Base-by-base conservation (phyloP, 1,140 invertebrate genomes). In the Cryptotermes secundus region DNA sequence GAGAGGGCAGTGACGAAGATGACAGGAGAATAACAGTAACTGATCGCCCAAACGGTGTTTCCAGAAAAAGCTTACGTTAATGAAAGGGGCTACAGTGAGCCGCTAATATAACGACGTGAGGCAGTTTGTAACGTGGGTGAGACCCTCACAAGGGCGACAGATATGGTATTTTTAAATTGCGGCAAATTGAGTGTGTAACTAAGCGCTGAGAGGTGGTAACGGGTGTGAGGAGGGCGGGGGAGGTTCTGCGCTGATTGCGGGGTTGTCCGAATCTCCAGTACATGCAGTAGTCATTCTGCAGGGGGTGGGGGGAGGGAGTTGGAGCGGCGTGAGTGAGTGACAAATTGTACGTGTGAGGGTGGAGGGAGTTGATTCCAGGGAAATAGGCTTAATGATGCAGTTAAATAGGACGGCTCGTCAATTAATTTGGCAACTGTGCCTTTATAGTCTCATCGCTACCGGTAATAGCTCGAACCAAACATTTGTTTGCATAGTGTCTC, bases 371-470 rank as follows among this genome's bases (percentile, higher is more conserved):
- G 81, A 82, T 82, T 82, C 81, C 81, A 82, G 81, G 83, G 83
- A 84, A 84, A 84, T 84, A 84, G 80, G 83, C 83, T 80, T 84
- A 84, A 84, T 84, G 83, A 72, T 84, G 83, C 79, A 84, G 83
- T 84, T 84, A 84, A 84, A 84, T 84, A 79, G 36, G 83, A 84
- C 83, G 80, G 79, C 72, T 84, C 83, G 83, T 84, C 83, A 84
- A 84, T 84, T 84, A 84, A 84, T 84, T 84, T 84, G 35, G 83
- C 72, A 79, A 84, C 72, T 72, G 59, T 49, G 53, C 34, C 83
- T 65, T 84, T 84, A 79, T 79, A 80, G 38, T 80, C 81, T 45
- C 42, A 31, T 72, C 59, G 14, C 59, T 31, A 31, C 59, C 59
- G 14, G 59, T n/a, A 72, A 72, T 72, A 72, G 59, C 59, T 31